These are phyloP conservation scores for Idaea straminata DNA, from an alignment of 2,888 invertebrate genomes.

Conservation along the genomic window DNA sequence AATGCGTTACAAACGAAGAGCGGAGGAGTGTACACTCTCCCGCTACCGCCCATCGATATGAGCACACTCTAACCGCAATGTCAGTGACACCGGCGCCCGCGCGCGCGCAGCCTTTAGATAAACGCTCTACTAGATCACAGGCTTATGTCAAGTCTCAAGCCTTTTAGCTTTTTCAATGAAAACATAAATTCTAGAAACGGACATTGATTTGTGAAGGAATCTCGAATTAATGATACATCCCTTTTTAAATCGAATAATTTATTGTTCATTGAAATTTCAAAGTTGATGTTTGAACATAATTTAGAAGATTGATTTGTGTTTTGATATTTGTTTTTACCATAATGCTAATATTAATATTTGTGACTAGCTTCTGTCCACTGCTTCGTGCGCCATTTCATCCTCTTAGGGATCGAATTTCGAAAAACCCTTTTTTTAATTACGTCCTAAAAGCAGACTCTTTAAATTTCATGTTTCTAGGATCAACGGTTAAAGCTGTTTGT, in stretches of 20 bases:
- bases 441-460: too few species aligned
- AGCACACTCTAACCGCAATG: slow-evolving; percentile 35
- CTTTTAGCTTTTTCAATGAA: slow-evolving; percentile 15
- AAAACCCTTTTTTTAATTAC: too few species aligned
- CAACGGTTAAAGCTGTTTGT: too few species aligned
- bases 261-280: not conserved
- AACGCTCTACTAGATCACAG: slow-evolving; percentile 43
- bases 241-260: not conserved
- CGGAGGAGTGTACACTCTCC: too few species aligned
- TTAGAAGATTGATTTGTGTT: not conserved
- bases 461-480: too few species aligned
- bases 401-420: too few species aligned
- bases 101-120: slow-evolving; percentile 62
- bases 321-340: not conserved
- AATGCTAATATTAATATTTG: not conserved
- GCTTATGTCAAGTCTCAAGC: slow-evolving; percentile 8
- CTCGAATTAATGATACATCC: not conserved
- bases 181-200: slow-evolving; percentile 16
- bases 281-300: not conserved
- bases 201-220: slow-evolving; percentile 21
- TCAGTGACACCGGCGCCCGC: slow-evolving; percentile 67
- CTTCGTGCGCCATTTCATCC: not conserved
- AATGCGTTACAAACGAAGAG: too few species aligned
- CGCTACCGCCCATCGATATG: slow-evolving; percentile 23
- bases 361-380: not conserved